phyloP scores from a whole-genome alignment of 2,888 invertebrate genomes.

The Caenorhabditis japonica region DNA sequence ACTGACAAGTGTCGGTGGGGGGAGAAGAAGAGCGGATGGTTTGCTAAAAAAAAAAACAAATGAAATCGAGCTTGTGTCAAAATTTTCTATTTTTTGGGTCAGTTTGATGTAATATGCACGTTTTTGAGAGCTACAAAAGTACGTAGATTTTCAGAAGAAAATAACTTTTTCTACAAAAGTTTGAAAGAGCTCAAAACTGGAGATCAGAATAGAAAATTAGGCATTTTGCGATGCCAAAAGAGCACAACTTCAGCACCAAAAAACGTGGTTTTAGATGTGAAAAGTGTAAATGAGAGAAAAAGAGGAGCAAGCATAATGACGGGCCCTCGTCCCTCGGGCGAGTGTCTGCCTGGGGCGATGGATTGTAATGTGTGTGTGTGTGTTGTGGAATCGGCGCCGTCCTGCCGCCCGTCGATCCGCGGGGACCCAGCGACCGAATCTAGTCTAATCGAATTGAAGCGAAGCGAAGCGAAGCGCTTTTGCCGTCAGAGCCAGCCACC shows the following conservation, averaged over 20 bases:
- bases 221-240: too few relatives aligned
- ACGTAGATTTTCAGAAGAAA: too few relatives aligned
- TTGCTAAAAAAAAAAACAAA: too few relatives aligned
- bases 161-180: too few relatives aligned
- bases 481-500: too few relatives aligned
- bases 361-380: constrained; percentile 58
- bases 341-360: constrained; percentile 22
- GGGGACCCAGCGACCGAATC: constrained; percentile 4
- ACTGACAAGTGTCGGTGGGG: constrained; percentile 44
- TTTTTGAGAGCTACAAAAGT: too few relatives aligned
- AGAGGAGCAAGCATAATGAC: constrained; percentile 50
- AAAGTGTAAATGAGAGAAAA: constrained; percentile 48
- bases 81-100: constrained; percentile 6
- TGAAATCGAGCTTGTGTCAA: too few relatives aligned
- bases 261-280: constrained; percentile 39
- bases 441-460: constrained; percentile 5
- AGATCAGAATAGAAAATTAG: too few relatives aligned
- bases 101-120: too few relatives aligned
- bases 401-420: constrained; percentile 19
- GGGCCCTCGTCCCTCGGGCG: constrained; percentile 31
- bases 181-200: too few relatives aligned
- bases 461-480: too few relatives aligned
- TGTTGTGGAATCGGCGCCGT: constrained; percentile 48
- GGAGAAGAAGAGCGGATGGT: too few relatives aligned
- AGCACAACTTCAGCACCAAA: constrained; percentile 1